Conservation (phyloP, 2,797 vertebrate genomes). For the Pachyuromys duprasi region DNA sequence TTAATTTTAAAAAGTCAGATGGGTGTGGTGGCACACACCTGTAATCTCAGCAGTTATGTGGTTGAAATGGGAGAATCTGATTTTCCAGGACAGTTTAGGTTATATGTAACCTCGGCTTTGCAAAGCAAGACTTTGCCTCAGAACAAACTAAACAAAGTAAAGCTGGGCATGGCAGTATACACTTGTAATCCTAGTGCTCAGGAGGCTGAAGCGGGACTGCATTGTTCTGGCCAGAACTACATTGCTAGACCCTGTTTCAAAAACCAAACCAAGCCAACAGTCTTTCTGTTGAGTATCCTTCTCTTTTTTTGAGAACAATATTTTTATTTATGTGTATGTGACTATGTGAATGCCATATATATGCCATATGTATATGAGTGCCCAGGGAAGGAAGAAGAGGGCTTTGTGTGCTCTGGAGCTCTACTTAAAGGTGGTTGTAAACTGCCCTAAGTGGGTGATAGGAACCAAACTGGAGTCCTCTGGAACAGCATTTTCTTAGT, state of each 20-base stretch:
- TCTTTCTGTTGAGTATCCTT: not conserved
- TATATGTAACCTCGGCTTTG: no score
- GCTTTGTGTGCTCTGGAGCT: no score
- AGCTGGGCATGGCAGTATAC: not conserved
- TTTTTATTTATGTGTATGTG: not conserved
- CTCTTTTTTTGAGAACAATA: not conserved
- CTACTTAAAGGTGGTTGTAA: not conserved
- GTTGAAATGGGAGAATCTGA: not conserved
- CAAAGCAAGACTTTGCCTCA: not conserved
- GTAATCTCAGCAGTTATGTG: not conserved
- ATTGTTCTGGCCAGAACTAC: no score
- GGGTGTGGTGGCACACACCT: not conserved
- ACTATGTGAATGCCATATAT: not conserved
- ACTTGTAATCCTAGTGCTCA: not conserved
- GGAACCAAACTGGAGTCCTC: not conserved
- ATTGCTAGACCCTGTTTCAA: not conserved
- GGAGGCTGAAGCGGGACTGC: not conserved
- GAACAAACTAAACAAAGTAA: not conserved
- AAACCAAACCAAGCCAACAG: no score
- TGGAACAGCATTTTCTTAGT: not conserved
- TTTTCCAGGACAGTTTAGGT: not conserved
- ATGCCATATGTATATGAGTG: not conserved
- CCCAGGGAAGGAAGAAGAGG: not conserved
- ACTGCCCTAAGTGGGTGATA: not conserved
- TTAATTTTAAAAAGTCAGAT: not conserved